phyloP scores from a whole-genome alignment of 1,140 invertebrate species.

The Dendrolimus punctatus region DNA sequence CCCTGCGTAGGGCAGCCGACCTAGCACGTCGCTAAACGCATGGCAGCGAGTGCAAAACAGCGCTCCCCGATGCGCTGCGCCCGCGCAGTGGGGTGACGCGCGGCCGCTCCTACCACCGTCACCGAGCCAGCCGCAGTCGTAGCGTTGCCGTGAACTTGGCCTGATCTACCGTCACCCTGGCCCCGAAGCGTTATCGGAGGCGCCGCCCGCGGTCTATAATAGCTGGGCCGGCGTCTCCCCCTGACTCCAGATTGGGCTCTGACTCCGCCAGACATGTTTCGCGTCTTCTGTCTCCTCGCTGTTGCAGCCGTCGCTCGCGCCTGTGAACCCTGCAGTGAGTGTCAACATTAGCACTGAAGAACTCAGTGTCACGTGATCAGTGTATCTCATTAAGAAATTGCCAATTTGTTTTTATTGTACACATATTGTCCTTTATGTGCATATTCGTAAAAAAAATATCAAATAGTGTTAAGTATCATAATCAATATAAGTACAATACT shows the following conservation, averaged over 20 bases:
- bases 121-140: slow-evolving; percentile 35
- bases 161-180: slow-evolving; percentile 55
- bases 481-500: too few species aligned
- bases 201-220: slow-evolving; percentile 68
- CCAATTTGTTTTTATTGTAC: neutral
- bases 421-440: too few species aligned
- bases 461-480: too few species aligned
- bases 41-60: neutral
- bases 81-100: slow-evolving; percentile 37
- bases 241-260: slow-evolving; percentile 50
- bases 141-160: slow-evolving; percentile 66
- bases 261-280: slow-evolving; percentile 60
- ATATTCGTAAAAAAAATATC: too few species aligned
- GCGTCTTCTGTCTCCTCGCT: slow-evolving; percentile 48
- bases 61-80: slow-evolving; percentile 27
- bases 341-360: slow-evolving; percentile 4
- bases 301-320: slow-evolving; percentile 38
- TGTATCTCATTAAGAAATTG: neutral
- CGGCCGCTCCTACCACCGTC: slow-evolving; percentile 27
- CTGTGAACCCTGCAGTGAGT: slow-evolving; percentile 66
- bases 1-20: too few species aligned
- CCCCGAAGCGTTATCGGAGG: slow-evolving; percentile 61
- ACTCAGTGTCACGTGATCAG: slow-evolving; percentile 4
- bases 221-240: slow-evolving; percentile 62
- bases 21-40: too few species aligned